phyloP scores from a whole-genome alignment of 2,113 vertebrate genomes.

The Ceyx margarethae region DNA sequence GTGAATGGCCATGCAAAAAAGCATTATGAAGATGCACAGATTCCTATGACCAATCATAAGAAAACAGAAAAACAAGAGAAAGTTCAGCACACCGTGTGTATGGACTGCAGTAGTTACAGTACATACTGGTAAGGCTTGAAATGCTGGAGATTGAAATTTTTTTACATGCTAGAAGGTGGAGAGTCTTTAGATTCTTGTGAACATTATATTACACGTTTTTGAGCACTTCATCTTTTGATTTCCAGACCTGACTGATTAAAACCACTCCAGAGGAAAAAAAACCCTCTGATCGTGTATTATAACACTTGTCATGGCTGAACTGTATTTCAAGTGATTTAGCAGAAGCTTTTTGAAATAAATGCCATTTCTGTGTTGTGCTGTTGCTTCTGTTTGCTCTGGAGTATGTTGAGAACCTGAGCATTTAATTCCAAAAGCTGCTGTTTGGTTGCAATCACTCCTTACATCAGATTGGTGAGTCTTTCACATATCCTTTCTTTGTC shows the following conservation, averaged over 20 bases:
- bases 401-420: background rate
- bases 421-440: background rate
- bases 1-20: constrained; percentile 98
- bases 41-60: constrained; percentile 78
- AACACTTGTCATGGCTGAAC: background rate
- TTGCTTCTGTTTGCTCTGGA: background rate
- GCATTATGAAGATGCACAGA: constrained; percentile 93
- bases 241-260: background rate
- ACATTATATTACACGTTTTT: background rate
- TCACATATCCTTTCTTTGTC: background rate
- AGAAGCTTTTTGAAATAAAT: background rate
- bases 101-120: constrained; percentile 98
- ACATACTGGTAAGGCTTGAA: constrained; percentile 88
- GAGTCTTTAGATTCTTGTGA: background rate
- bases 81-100: constrained; percentile 90
- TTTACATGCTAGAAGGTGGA: background rate
- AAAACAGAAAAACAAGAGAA: constrained; percentile 88
- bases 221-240: background rate
- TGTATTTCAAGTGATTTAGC: background rate
- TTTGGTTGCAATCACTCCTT: background rate
- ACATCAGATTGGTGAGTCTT: background rate
- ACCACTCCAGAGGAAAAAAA: background rate
- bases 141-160: background rate
- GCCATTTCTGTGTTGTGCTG: background rate
- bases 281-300: background rate